Evolutionary conservation across 2,113 vertebrate species (phyloP), one percentile per base, ranked within the genome.

Genomic region (Megaleporinus macrocephalus): DNA sequence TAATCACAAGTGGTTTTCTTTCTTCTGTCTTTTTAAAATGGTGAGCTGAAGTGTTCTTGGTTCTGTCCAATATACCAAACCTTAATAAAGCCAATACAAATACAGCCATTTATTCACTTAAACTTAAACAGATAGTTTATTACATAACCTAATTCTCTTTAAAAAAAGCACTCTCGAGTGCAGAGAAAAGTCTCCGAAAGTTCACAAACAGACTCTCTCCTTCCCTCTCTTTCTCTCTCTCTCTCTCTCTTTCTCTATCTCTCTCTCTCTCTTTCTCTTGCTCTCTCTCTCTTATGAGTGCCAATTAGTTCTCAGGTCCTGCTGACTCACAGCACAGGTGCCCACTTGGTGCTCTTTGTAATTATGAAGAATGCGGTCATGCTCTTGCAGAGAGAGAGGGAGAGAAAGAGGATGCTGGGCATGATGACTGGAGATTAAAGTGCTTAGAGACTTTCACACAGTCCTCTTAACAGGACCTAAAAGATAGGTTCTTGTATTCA

Each of bases 301-400:
- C 57, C 62, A 30, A 73, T 66, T 71, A 78, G 73, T 6, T 65
- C 57, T 68, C 71, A 62, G 18, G 27, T 26, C 63, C 62, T 75
- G 63, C 82, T 79, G 71, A 62, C 57, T 79, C 76, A 69, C 65
- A 1, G n/a, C 41, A 73, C 66, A 76, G 78, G 55, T 51, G 73
- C 72, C 29, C 78, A 71, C 57, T 70, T 69, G 61, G 51, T 71
- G 41, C 77, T 53, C 20, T 30, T 0, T 76, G 49, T 36, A 66
- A 57, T 51, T n/a, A 72, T 74, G 71, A 57, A 36, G 44, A 27
- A 29, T 81, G 30, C 36, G 22, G 57, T 5, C 29, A 63, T 36
- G 49, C 47, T 63, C 41, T 73, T 3, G 26, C 26, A 79, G 20
- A 59, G 76, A 66, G 16, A 44, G 20, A 76, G 47, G 47, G 76